Percentiles rank a stretch among this genome's conserved stretches.
These are phyloP conservation scores for Chrysemys picta DNA, from an alignment of 2,113 vertebrate species.

Conservation along the genomic window DNA sequence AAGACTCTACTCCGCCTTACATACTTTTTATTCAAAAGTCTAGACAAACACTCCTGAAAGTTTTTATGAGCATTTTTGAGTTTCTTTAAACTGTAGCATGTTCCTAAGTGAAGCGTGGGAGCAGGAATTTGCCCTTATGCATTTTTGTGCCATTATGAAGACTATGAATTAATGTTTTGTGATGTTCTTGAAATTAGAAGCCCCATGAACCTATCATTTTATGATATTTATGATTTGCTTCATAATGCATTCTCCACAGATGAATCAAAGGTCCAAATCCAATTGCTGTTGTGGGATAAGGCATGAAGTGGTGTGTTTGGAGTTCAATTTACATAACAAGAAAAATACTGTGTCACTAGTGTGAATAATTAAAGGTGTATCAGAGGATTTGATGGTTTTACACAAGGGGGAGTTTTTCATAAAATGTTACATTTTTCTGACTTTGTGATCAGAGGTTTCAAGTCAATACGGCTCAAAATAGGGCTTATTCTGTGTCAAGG, in stretches of 20 bases:
- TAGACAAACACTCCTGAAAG: conserved; percentile 32
- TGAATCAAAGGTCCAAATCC: conserved; percentile 82
- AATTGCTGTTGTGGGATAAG: conserved; percentile 81
- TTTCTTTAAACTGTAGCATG: conserved; percentile 67
- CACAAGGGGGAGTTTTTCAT: conserved; percentile 2
- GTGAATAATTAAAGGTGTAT: conserved; percentile 59
- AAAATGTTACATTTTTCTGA: neutral
- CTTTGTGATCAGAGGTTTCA: conserved; percentile 5
- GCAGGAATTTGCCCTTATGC: conserved; percentile 67
- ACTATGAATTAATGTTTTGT: conserved; percentile 79
- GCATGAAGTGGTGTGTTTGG: conserved; percentile 79
- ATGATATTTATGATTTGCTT: conserved; percentile 82
- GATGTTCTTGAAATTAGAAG: conserved; percentile 82
- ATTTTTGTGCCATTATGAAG: conserved; percentile 73
- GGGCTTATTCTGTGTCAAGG: neutral
- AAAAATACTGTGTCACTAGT: conserved; percentile 46
- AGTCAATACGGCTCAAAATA: neutral
- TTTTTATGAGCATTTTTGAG: conserved; percentile 72
- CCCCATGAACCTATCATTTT: conserved; percentile 83
- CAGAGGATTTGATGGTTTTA: conserved; percentile 55
- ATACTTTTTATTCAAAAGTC: conserved; percentile 19
- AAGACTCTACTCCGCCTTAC: neutral
- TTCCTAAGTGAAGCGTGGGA: conserved; percentile 65
- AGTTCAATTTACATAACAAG: conserved; percentile 83
- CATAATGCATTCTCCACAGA: conserved; percentile 84